Percentiles rank a stretch among this genome's conserved stretches.
These are phyloP conservation scores for Microdon myrmicae DNA, from an alignment of 2,888 invertebrate species.

Conservation along the genomic window DNA sequence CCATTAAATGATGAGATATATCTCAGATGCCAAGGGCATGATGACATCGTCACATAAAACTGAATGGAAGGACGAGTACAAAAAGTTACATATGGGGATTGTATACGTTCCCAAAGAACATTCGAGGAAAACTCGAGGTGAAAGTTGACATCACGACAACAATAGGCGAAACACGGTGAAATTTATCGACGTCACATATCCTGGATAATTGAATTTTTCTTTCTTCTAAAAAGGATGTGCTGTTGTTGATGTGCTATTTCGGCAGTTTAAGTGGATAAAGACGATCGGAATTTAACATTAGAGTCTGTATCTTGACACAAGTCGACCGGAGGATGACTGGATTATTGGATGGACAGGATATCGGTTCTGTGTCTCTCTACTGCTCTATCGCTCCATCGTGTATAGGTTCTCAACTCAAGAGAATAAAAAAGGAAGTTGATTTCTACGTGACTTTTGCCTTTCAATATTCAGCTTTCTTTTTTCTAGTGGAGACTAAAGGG, in stretches of 20 bases:
- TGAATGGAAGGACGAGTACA: conserved; percentile 8
- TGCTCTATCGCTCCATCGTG: too few relatives aligned
- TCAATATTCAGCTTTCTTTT: too few relatives aligned
- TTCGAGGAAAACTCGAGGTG: conserved; percentile 6
- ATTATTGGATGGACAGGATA: too few relatives aligned
- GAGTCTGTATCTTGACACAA: too few relatives aligned
- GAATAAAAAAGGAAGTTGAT: too few relatives aligned
- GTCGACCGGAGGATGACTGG: too few relatives aligned
- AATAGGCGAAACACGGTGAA: conserved; percentile 37
- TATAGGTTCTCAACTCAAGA: too few relatives aligned
- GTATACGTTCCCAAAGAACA: background rate
- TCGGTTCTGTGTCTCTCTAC: too few relatives aligned
- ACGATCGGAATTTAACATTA: conserved; percentile 12
- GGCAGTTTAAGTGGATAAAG: background rate
- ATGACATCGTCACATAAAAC: too few relatives aligned
- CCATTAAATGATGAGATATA: conserved; percentile 32
- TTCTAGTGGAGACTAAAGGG: too few relatives aligned
- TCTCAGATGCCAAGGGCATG: conserved; percentile 5
- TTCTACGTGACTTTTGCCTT: too few relatives aligned
- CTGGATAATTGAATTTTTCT: conserved; percentile 51
- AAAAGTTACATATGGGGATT: background rate
- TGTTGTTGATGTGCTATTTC: conserved; percentile 13
- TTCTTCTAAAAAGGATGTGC: conserved; percentile 41
- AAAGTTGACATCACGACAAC: too few relatives aligned
- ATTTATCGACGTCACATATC: conserved; percentile 46